Base-by-base conservation (phyloP, 2,113 vertebrate genomes). In the Prinia subflava region DNA sequence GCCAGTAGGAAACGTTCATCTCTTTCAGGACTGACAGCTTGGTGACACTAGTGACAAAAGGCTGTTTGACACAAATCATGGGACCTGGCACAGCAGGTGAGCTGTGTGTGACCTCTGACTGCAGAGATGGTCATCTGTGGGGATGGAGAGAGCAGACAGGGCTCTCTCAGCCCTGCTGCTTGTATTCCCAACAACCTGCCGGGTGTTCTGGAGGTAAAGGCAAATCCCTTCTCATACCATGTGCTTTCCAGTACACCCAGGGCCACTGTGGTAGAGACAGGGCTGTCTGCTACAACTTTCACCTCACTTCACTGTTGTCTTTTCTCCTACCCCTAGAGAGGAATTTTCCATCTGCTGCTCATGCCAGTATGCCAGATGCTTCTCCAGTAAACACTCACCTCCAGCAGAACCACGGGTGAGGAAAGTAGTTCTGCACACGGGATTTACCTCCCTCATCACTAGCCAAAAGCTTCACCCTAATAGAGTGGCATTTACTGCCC, bases 61-160 rank as follows among this genome's bases (percentile, higher is more conserved):
- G 16, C 35, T 37, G 23, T 74, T 88, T 53, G 73, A 33, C 15
- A 30, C 17, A 37, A 47, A 16, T 9, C 0, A 0, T 0, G 3
- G 30, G n/a, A 41, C 22, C 10, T 1, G 2, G 22, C 0, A 1
- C 25, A 68, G 28, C 0, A 1, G 31, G 10, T 53, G 55, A 67
- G 59, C 23, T 30, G 11, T 22, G 21, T 46, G 71, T 62, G 63
- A 33, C 69, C 65, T 63, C 19, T 46, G 56, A 13, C 35, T 21
- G 30, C 41, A 44, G 53, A 22, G 31, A 10, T 31, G 46, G 11
- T 22, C 23, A 24, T 33, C 62, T n/a, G 25, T 2, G 1, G 21
- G 19, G 33, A 35, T 52, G 17, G 42, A 19, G 59, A 67, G 12
- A 47, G 27, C 33, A 27, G 17, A 13, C 1, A 3, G 12, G 25